These are phyloP conservation scores for Hestina assimilis DNA, from an alignment of 1,140 invertebrate genomes.

Conservation along the genomic window DNA sequence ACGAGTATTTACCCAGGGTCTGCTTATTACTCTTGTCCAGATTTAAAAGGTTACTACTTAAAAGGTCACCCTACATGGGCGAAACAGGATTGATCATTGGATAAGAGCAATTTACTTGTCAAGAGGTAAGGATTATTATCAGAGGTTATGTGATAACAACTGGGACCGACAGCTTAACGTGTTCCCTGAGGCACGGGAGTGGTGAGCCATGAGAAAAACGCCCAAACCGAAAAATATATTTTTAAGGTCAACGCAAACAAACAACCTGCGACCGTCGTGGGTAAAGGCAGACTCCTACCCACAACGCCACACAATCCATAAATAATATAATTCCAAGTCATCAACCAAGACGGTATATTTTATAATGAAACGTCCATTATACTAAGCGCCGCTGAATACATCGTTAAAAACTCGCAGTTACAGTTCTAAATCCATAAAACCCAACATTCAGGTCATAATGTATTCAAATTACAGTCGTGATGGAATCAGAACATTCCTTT, in stretches of 20 bases:
- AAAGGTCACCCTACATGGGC: too few species aligned
- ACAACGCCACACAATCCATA: not conserved
- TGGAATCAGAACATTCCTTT: constrained; percentile 13
- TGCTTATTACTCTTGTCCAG: too few species aligned
- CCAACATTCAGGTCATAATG: constrained; percentile 26
- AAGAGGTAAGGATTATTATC: too few species aligned
- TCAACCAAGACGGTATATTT: not conserved
- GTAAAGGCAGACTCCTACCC: not conserved
- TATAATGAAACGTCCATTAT: constrained; percentile 7
- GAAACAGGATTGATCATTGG: too few species aligned
- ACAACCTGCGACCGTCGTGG: not conserved
- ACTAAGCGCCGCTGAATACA: not conserved
- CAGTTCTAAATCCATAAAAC: constrained; percentile 24
- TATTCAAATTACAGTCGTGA: constrained; percentile 28
- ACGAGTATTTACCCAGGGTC: too few species aligned
- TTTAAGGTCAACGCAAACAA: too few species aligned
- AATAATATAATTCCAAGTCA: not conserved
- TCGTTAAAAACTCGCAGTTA: constrained; percentile 22
- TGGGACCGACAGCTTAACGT: too few species aligned
- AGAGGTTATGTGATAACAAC: too few species aligned
- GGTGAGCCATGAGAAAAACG: not conserved
- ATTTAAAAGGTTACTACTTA: too few species aligned
- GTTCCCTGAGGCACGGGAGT: too few species aligned
- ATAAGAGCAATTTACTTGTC: too few species aligned
- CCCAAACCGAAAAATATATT: too few species aligned